phyloP scores from a whole-genome alignment of 1,140 invertebrate genomes.

The Aradophagus sp. region DNA sequence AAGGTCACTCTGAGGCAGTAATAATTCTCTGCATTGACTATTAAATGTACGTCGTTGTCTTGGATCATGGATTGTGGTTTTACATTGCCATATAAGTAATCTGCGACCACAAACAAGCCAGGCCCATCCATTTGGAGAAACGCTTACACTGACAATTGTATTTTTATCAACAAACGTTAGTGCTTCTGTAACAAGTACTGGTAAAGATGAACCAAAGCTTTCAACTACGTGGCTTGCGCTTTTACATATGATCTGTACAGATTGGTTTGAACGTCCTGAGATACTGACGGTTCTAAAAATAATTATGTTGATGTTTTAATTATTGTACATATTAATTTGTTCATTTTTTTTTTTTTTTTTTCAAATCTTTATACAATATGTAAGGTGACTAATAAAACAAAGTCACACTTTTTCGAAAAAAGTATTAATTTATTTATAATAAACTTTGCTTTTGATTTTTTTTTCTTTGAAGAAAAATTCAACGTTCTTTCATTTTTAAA shows the following conservation, averaged over 20 bases:
- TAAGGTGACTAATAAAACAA: too few species aligned
- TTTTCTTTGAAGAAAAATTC: too few species aligned
- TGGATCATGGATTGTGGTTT: conserved; percentile 70
- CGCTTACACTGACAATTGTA: conserved; percentile 78
- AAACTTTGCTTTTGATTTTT: too few species aligned
- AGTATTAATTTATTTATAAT: too few species aligned
- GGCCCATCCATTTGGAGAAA: conserved; percentile 82
- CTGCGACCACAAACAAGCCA: conserved; percentile 92
- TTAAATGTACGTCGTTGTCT: conserved; percentile 71
- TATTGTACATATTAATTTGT: too few species aligned
- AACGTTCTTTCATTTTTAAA: too few species aligned
- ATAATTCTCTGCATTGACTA: conserved; percentile 85
- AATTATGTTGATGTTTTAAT: too few species aligned
- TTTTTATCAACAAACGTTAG: conserved; percentile 83
- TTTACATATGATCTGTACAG: conserved; percentile 82
- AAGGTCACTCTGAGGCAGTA: conserved; percentile 92
- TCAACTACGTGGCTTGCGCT: conserved; percentile 82
- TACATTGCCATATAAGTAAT: conserved; percentile 91
- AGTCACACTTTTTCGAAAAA: too few species aligned
- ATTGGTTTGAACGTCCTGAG: conserved; percentile 79
- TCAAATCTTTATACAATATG: too few species aligned
- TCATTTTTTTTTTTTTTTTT: too few species aligned
- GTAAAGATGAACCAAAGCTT: conserved; percentile 85
- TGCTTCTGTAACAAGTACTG: conserved; percentile 91
- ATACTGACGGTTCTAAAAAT: conserved; percentile 75